Evolutionary conservation across 2,797 vertebrate genomes (phyloP), one percentile per base, ranked within the genome.

Genomic region (Cryptoblepharus egeriae): DNA sequence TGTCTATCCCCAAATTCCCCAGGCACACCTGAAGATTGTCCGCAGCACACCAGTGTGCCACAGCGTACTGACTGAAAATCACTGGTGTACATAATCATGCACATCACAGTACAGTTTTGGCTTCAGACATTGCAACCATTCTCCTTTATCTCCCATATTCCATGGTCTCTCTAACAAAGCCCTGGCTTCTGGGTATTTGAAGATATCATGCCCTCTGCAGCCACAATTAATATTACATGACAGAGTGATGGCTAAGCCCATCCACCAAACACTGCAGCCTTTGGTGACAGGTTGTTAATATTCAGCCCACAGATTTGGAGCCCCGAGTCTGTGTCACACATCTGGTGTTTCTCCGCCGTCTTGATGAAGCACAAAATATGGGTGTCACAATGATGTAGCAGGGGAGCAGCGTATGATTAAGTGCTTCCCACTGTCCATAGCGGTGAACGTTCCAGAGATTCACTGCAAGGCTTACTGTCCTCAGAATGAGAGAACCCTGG

Each of bases 231-330:
- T 60, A 2, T 1, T 52, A 72, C 35, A 61, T 86, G 37, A 39
- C 55, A 3, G 42, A 80, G 70, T 55, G 42, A 77, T 70, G 69
- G 26, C 77, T 88, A 45, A 26, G 10, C 82, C 55, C 28, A 16
- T 73, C 79, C 55, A 71, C 37, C 58, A 75, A 52, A 57, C 49
- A 15, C 73, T 39, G 24, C 15, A 68, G 61, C 1, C 0, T 3
- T 75, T 15, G 49, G 64, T 8, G 76, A 75, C 80, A 87, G 76
- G 37, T 4, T 0, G 9, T 45, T n/a, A 32, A 0, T 39, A 18
- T 77, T 84, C 63, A 79, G 71, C 77, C 10, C n/a, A 68, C 0
- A 0, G 79, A 75, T 79, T 13, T 39, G 0, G 1, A 69, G 4
- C 28, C 20, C 11, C 39, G 49, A 15, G 30, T 39, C 24, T 80